Base-by-base conservation (phyloP, 2,797 vertebrate species). In the Sebastes kiyomatsui region DNA sequence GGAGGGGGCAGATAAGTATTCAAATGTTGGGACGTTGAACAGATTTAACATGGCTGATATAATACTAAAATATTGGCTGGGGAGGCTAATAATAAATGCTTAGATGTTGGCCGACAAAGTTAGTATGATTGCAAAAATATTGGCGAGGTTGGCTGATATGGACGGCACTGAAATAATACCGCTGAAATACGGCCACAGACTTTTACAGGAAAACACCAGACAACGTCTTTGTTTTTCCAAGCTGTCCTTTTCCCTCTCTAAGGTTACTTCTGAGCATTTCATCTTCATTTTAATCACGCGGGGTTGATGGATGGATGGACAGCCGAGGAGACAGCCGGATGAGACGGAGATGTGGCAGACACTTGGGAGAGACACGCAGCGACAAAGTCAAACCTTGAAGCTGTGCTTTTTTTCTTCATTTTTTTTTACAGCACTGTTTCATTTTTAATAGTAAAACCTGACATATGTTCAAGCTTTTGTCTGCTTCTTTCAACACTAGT, bases 121-220 rank as follows among this genome's bases (percentile, higher is more conserved):
- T 91, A 90, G 90, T 88, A 91, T 90, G 88, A 91, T 88, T 88
- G 86, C 87, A 73, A 77, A 83, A 90, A 87, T 80, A 88, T 84
- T 90, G 87, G 84, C 80, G 20, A 49, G 83, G 87, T 82, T 61
- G 81, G 67, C 64, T 81, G 66, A 81, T 75, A 49, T 76, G 77
- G 80, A 86, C 12, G 42, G 38, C 0, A 9, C 77, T 83, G 72
- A 86, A 83, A 90, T 86, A 84, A 59, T 52, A 55, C 46, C 55
- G 6, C 12, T 73, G 67, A 86, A 81, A 77, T 75, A 68, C 4
- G 2, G 38, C 32, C 49, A n/a, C 11, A 18, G 81, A 54, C 42
- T 49, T 46, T 78, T 71, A 32, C 54, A 79, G 70, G 82, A 85
- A 49, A 87, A 71, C 71, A 54, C 67, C 65, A 52, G 79, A 59